Conservation (phyloP, 2,797 vertebrate genomes). For the Clarias platycephalus region DNA sequence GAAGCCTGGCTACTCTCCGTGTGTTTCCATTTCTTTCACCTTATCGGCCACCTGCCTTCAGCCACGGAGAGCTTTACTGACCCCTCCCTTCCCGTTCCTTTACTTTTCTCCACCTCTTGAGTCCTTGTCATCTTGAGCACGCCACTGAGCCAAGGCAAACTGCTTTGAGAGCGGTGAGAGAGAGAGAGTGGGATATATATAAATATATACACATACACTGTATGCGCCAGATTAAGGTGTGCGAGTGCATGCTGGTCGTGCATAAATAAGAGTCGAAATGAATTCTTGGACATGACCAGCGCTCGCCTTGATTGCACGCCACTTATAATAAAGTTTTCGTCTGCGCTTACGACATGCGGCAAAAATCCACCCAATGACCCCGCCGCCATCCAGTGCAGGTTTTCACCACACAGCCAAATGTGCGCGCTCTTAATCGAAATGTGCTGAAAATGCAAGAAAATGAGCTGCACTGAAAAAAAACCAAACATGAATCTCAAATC, state of each 20-base stretch:
- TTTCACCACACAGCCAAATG: constrained; percentile 25
- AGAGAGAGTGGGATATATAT: not conserved
- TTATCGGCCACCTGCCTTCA: constrained; percentile 56
- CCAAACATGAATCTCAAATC: not conserved
- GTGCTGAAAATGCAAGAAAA: constrained; percentile 25
- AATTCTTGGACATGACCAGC: constrained; percentile 37
- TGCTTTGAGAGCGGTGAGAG: constrained; percentile 44
- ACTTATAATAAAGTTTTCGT: constrained; percentile 44
- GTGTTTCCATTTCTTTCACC: constrained; percentile 54
- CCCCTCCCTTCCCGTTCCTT: not conserved
- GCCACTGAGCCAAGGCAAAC: constrained; percentile 50
- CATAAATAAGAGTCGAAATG: constrained; percentile 46
- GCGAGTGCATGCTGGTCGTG: constrained; percentile 35
- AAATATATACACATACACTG: too few species aligned
- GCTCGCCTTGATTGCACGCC: constrained; percentile 43
- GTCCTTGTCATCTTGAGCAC: constrained; percentile 44
- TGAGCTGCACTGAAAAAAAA: not conserved
- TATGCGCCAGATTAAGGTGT: constrained; percentile 38
- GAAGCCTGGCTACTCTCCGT: constrained; percentile 36
- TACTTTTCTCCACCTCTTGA: constrained; percentile 25
- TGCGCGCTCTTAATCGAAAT: constrained; percentile 7
- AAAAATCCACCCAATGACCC: constrained; percentile 29
- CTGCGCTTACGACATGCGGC: constrained; percentile 37
- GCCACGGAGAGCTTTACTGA: constrained; percentile 25
- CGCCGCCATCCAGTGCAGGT: constrained; percentile 7